Conservation (phyloP, 2,888 invertebrate genomes). For the Latrodectus elegans region DNA sequence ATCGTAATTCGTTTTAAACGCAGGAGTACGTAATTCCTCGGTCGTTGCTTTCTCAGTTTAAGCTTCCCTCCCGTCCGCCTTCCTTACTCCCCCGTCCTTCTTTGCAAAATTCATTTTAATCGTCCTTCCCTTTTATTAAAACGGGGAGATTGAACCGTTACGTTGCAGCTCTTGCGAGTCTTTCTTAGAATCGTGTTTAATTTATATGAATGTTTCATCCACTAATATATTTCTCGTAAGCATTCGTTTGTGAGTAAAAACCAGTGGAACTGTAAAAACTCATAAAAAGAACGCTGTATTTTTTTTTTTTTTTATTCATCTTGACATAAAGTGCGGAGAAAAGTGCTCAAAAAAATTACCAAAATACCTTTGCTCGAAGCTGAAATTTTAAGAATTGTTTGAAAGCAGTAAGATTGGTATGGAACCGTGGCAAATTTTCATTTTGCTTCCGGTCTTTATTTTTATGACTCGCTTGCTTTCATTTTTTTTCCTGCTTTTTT, state of each 20-base stretch:
- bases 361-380: no score
- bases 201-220: slow-evolving; percentile 5
- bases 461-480: no score
- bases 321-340: no score
- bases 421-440: no score
- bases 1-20: slow-evolving; percentile 67
- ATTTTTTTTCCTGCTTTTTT: no score
- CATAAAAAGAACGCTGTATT: background rate
- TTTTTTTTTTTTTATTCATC: no score
- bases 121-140: slow-evolving; percentile 32
- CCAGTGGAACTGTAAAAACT: background rate
- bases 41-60: background rate
- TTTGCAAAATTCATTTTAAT: slow-evolving; percentile 13
- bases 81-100: background rate
- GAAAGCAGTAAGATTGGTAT: no score
- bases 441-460: no score
- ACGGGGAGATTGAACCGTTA: background rate
- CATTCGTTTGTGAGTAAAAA: background rate
- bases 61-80: background rate
- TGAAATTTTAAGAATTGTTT: no score
- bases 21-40: background rate
- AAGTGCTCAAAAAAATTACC: no score
- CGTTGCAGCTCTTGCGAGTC: background rate
- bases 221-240: slow-evolving; percentile 1
- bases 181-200: background rate